Evolutionary conservation across 1,140 invertebrate species (phyloP), one percentile per base, ranked within the genome.

Genomic region (Meteorus sp.): DNA sequence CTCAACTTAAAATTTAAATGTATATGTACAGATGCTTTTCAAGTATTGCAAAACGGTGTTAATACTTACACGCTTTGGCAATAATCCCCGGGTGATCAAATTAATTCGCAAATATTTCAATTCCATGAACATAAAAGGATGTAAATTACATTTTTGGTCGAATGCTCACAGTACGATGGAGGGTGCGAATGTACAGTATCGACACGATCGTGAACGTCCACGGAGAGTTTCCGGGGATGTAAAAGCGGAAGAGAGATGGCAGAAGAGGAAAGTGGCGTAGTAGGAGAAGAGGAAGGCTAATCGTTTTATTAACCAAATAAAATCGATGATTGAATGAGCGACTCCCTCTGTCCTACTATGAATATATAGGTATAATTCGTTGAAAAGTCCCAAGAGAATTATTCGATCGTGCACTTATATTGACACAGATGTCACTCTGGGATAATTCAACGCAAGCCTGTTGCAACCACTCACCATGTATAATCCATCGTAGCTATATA

Each of bases 71-170:
- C 19, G 19, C 20, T 15, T 25, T 31, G 45, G 27, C 23, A 29
- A 52, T 52, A 53, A 41, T 53, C 51, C 35, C 23, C 37, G n/a
- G 33, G 22, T 41, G 51, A 53, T 53, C 27, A 47, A 56, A 72
- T 74, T 73, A 73, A 72, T 74, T 72, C 68, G 63, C 68, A 72
- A 75, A 74, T 76, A 79, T 80, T 79, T 79, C 78, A 79, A 79
- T 80, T 77, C 77, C 73, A 64, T 66, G 62, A 53, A 73, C 70
- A 79, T 77, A 79, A 79, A 79, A 69, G 76, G 78, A 78, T 78
- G 77, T 77, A 80, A 78, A 80, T 79, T 76, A 78, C 76, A 77
- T 80, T 80, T 80, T 79, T 78, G 75, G 72, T 77, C 70, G 70
- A 79, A 72, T 71, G 76, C 73, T 66, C 56, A 37, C 37, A 47